Conservation (phyloP, 1,140 invertebrate species). For the Bombus difficillimus region DNA sequence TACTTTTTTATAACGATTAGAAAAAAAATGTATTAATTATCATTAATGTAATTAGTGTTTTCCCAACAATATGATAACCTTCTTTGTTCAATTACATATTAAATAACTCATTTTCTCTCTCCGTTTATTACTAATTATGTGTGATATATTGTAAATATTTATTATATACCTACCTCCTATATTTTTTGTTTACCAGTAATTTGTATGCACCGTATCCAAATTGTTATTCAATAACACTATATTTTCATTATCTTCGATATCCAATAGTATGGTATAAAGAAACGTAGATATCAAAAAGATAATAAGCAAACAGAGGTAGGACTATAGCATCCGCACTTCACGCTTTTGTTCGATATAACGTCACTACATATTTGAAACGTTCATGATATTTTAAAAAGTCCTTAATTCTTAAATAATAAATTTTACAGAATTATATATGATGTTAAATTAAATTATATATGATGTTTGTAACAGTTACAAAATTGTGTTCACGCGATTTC, state of each 20-base stretch:
- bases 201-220: neutral
- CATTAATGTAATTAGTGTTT: neutral
- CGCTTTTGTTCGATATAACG: too few relatives aligned
- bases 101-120: too few relatives aligned
- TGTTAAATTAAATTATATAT: neutral
- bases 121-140: neutral
- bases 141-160: neutral
- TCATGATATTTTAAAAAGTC: too few relatives aligned
- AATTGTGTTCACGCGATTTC: neutral
- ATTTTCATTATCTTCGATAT: neutral
- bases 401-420: neutral
- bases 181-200: neutral
- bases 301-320: neutral
- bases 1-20: neutral
- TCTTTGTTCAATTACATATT: neutral
- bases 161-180: constrained; percentile 21
- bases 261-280: neutral
- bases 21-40: neutral
- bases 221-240: neutral
- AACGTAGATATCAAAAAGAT: neutral
- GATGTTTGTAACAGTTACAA: neutral
- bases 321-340: neutral
- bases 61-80: neutral
- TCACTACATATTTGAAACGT: neutral
- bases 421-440: neutral